Evolutionary conservation across 1,140 invertebrate species (phyloP), one percentile per base, ranked within the genome.

Genomic region (Cydia fagiglandana): DNA sequence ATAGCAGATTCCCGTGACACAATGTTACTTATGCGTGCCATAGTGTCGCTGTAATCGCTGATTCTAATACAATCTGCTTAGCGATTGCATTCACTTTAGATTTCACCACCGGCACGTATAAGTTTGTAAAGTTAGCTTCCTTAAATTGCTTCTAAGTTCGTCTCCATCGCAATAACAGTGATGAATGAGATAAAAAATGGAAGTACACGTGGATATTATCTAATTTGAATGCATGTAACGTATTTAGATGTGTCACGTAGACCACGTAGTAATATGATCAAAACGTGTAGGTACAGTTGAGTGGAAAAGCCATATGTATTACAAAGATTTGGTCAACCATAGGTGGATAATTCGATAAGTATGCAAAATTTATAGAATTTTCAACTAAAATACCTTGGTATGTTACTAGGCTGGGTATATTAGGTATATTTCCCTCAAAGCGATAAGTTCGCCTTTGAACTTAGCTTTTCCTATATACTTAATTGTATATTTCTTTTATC

Each of bases 181-280:
- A 70, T 70, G 66, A 70, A 38, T n/a, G 66, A 70, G n/a, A 70
- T 70, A 70, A 70, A 70, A 70, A 38, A 70, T 70, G 30, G 30
- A 17, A 38, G 30, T 15, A 17, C 66, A 70, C 66, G 66, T 70
- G 66, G 66, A 70, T 38, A 45, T 70, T 5, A 70, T 64, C 73
- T 74, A 73, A 81, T 87, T 81, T 75, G 66, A 61, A 83, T 82
- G 78, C 84, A 17, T 20, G 5, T 6, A 78, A 74, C 77, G 77
- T 78, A 45, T 9, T 79, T 77, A 66, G n/a, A 77, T 75, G 76
- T 75, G 61, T 76, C 80, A 85, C 79, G 80, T 83, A 79, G 64
- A 10, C 15, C n/a, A 61, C 56, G 20, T 24, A 20, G 17, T 61
- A 61, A 70, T 45, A 61, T 41, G 15, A 38, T 17, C 66, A 38